Percentiles rank a stretch among this genome's conserved stretches.
Evolutionary conservation across 2,113 vertebrate genomes (phyloP).

Genomic region (Urocolius indicus): DNA sequence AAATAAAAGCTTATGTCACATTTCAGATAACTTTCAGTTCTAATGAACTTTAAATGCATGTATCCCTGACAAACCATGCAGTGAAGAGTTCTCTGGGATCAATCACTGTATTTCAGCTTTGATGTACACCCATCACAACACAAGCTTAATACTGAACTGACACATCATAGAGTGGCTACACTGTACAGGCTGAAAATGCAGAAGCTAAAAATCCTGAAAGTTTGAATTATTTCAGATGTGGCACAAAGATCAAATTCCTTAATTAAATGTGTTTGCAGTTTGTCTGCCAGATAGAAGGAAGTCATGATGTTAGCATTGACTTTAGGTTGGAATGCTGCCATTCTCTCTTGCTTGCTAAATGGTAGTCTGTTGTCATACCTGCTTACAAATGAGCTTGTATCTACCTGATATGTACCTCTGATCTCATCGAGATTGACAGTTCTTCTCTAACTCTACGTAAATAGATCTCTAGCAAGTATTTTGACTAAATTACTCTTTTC

Average conservation of each 20-base stretch:
- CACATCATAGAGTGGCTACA: neutral
- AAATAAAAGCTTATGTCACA: neutral
- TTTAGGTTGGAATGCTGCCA: constrained; percentile 19
- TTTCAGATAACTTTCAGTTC: neutral
- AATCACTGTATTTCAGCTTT: neutral
- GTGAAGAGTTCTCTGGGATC: neutral
- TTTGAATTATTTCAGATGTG: neutral
- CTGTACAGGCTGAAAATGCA: neutral
- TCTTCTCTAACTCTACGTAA: neutral
- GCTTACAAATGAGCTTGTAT: constrained; percentile 22
- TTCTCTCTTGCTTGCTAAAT: constrained; percentile 3
- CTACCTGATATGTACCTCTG: neutral
- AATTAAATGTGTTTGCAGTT: constrained; percentile 7
- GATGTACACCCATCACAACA: fast-evolving
- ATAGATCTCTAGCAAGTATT: neutral
- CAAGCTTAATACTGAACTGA: neutral
- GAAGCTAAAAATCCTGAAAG: neutral
- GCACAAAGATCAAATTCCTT: neutral
- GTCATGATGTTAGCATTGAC: constrained; percentile 12
- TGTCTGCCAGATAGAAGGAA: constrained; percentile 25
- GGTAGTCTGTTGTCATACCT: neutral
- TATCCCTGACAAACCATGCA: neutral
- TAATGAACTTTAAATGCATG: neutral
- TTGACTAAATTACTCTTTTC: neutral
- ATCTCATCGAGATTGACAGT: neutral